Conservation (phyloP, 2,113 vertebrate genomes). For the Megaptera novaeangliae region DNA sequence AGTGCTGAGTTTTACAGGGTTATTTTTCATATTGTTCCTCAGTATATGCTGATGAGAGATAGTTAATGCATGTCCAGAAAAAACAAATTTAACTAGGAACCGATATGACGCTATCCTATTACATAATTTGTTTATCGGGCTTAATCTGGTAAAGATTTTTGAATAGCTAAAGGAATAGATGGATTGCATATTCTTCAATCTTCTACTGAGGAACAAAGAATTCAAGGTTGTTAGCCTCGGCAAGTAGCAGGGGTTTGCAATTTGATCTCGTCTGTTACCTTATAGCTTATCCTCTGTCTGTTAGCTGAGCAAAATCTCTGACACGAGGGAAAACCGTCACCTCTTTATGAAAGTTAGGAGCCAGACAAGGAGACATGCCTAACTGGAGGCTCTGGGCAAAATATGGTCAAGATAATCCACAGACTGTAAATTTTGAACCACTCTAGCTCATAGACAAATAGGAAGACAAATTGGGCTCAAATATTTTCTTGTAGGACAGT, state of each 20-base stretch:
- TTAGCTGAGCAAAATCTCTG: neutral
- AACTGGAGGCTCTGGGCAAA: neutral
- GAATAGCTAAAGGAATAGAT: neutral
- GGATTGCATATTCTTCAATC: neutral
- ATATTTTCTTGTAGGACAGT: neutral
- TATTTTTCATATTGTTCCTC: neutral
- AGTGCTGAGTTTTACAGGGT: neutral
- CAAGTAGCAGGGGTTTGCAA: neutral
- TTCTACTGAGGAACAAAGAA: neutral
- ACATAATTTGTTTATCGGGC: neutral
- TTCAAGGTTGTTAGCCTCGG: neutral
- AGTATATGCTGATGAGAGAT: neutral
- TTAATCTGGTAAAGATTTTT: neutral
- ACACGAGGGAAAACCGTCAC: too few relatives aligned
- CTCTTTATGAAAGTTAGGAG: neutral
- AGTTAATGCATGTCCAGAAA: neutral
- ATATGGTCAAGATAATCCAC: neutral
- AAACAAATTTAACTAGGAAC: conserved; percentile 11
- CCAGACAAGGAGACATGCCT: neutral
- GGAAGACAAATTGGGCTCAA: neutral
- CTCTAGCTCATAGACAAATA: neutral
- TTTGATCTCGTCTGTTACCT: neutral
- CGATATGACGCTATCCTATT: neutral
- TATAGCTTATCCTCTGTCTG: neutral
- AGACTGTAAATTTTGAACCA: neutral